A percentile compares a stretch with the other conserved stretches of the same genome.
phyloP scores from a whole-genome alignment of 1,140 invertebrate species.

The Anastrepha ludens region DNA sequence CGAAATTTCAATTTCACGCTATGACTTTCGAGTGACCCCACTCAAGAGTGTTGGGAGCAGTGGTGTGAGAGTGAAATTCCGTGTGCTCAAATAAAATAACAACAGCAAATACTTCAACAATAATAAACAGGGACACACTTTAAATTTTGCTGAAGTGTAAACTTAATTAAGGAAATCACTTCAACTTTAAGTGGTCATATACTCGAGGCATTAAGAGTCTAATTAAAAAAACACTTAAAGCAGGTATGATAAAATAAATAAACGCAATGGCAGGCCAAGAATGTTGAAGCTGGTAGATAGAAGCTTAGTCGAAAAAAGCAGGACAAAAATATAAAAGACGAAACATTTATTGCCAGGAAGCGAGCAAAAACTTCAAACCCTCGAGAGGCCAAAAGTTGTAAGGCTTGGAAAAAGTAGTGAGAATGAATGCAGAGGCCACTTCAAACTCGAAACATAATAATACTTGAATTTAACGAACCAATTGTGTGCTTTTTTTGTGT shows the following conservation, averaged over 20 bases:
- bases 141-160: slow-evolving; percentile 1
- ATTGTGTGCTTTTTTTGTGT: not conserved
- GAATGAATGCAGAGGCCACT: not conserved
- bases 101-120: not conserved
- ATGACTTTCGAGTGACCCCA: not conserved
- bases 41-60: not conserved
- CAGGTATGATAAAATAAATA: not conserved
- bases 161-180: slow-evolving; percentile 29
- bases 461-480: not conserved
- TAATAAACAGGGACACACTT: not conserved
- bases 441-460: not conserved
- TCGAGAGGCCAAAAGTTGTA: too few species aligned
- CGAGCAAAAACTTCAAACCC: too few species aligned
- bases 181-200: slow-evolving; percentile 5
- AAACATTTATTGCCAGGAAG: too few species aligned
- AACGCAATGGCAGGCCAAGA: not conserved
- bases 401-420: too few species aligned
- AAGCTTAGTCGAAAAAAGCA: not conserved
- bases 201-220: not conserved
- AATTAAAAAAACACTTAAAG: slow-evolving; percentile 22
- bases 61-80: not conserved
- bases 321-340: too few species aligned
- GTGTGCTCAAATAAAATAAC: not conserved
- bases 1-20: slow-evolving; percentile 36
- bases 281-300: not conserved